Percentiles rank a stretch among this genome's conserved stretches.
Conservation (phyloP, 2,113 vertebrate genomes). For the Marmota flaviventris region DNA sequence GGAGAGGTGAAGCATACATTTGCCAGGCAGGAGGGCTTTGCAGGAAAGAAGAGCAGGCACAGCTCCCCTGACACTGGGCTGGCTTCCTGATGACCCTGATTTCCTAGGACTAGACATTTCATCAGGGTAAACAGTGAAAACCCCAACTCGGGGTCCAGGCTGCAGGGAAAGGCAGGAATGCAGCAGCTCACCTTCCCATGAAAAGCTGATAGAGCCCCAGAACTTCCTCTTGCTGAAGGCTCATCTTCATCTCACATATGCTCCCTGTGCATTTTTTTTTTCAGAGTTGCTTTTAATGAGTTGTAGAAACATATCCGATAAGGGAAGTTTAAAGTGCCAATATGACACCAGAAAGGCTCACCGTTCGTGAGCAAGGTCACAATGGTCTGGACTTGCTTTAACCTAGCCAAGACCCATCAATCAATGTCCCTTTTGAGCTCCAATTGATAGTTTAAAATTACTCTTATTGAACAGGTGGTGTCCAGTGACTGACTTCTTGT, state of each 20-base stretch:
- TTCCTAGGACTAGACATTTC: fast-evolving
- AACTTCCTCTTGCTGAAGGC: neutral
- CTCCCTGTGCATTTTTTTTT: neutral
- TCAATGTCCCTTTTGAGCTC: slow-evolving; percentile 26
- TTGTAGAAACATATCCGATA: neutral
- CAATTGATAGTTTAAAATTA: slow-evolving; percentile 44
- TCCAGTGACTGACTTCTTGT: slow-evolving; percentile 56
- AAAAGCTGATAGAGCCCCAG: neutral
- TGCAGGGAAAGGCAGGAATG: fast-evolving
- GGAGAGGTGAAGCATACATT: neutral
- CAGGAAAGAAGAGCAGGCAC: neutral
- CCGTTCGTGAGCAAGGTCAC: neutral
- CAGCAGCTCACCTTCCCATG: neutral
- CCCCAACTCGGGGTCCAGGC: neutral
- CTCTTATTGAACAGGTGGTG: neutral
- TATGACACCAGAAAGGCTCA: neutral
- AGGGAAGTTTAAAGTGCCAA: neutral
- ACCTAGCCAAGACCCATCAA: neutral
- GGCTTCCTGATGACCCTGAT: fast-evolving
- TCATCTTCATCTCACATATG: neutral
- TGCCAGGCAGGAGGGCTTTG: neutral
- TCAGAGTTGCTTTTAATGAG: neutral
- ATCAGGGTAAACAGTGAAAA: neutral
- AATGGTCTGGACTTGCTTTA: neutral
- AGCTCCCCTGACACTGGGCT: fast-evolving